Percentiles rank a stretch among this genome's conserved stretches.
Conservation (phyloP, 2,797 vertebrate species). For the Lepus townsendii region DNA sequence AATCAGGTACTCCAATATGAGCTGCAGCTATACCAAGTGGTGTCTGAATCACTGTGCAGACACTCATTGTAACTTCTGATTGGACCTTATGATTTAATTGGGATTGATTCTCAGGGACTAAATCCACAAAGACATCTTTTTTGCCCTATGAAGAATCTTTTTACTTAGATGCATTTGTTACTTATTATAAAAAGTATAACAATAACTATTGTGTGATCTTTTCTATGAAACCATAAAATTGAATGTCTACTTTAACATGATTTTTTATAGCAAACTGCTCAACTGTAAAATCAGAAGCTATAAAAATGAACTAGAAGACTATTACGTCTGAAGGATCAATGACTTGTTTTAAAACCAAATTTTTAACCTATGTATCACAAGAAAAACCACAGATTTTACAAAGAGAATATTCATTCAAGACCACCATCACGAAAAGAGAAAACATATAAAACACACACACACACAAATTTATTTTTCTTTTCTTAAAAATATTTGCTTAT, state of each 20-base stretch:
- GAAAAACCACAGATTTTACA: constrained; percentile 44
- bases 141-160: neutral
- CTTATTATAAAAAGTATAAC: neutral
- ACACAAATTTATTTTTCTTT: no score
- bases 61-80: neutral
- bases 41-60: no score
- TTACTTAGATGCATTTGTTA: neutral
- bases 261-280: constrained; percentile 18
- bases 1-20: no score
- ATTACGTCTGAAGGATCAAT: constrained; percentile 39
- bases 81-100: constrained; percentile 26
- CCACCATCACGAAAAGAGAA: neutral
- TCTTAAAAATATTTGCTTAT: neutral
- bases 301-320: constrained; percentile 3
- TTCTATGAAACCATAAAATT: constrained; percentile 64
- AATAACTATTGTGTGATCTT: neutral
- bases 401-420: constrained; percentile 52
- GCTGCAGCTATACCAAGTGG: no score
- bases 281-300: neutral
- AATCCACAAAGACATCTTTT: constrained; percentile 21
- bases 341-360: constrained; percentile 46
- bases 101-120: constrained; percentile 33
- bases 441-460: neutral
- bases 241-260: neutral
- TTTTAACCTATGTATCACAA: constrained; percentile 16